Conservation (phyloP, 2,113 vertebrate species). For the Tor tambroides region DNA sequence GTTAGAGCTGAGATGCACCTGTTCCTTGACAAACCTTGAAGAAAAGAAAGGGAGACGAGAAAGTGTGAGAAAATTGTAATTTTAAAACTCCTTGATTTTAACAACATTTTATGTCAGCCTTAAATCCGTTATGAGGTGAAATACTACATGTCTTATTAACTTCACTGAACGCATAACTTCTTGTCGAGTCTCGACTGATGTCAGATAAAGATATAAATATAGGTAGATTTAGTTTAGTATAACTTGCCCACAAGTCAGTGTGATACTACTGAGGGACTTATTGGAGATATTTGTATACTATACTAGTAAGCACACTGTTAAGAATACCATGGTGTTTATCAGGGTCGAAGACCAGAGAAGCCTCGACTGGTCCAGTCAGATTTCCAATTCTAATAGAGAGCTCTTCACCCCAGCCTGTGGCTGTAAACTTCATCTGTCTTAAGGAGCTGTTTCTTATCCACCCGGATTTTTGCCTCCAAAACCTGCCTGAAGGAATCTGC, state of each 20-base stretch:
- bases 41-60: too few species aligned
- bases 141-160: not conserved
- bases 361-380: not conserved
- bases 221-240: not conserved
- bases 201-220: not conserved
- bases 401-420: not conserved
- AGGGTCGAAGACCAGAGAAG: not conserved
- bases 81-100: too few species aligned
- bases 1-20: too few species aligned
- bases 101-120: too few species aligned
- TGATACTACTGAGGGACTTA: not conserved
- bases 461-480: not conserved
- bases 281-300: not conserved
- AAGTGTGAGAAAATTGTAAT: too few species aligned
- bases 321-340: not conserved
- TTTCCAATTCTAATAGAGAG: conserved; percentile 10
- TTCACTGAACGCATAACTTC: not conserved
- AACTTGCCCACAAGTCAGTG: not conserved
- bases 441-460: not conserved
- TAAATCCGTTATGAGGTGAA: too few species aligned
- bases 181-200: not conserved
- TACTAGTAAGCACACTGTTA: not conserved
- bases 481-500: not conserved
- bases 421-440: not conserved
- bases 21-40: too few species aligned